A percentile compares a stretch with the other conserved stretches of the same genome.
phyloP scores from a whole-genome alignment of 2,888 invertebrate genomes.

The Drosophila siamana region DNA sequence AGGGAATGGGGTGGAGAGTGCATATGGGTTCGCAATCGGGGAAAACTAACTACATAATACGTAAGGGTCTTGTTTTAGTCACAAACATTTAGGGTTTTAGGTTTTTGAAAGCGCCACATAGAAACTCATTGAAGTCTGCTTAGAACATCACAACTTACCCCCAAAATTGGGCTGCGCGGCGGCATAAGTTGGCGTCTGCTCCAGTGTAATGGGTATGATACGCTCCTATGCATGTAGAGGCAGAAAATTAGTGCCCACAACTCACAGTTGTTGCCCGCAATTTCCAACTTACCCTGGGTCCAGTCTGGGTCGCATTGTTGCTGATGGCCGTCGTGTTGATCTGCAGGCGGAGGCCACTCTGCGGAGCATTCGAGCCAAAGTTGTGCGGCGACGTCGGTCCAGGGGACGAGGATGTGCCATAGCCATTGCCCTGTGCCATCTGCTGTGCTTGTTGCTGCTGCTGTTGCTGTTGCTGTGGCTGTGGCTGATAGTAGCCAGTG shows the following conservation, averaged over 20 bases:
- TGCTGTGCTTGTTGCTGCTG: constrained; percentile 49
- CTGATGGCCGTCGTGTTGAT: constrained; percentile 73
- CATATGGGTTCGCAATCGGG: constrained; percentile 24
- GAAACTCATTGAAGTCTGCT: constrained; percentile 3
- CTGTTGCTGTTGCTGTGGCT: constrained; percentile 56
- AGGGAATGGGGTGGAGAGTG: constrained; percentile 21
- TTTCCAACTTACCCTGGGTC: constrained; percentile 69
- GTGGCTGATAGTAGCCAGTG: constrained; percentile 72
- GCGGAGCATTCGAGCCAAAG: constrained; percentile 72
- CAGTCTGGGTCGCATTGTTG: constrained; percentile 65
- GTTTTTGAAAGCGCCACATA: constrained; percentile 68
- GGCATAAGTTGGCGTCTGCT: constrained; percentile 83
- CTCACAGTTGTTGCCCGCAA: neutral
- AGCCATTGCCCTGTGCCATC: constrained; percentile 68
- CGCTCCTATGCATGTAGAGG: constrained; percentile 76
- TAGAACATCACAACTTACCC: constrained; percentile 69
- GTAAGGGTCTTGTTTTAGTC: constrained; percentile 51
- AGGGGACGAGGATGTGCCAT: constrained; percentile 36
- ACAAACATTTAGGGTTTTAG: constrained; percentile 67
- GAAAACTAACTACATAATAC: constrained; percentile 15
- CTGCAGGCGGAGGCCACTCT: constrained; percentile 79
- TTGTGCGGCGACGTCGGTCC: constrained; percentile 59
- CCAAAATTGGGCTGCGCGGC: constrained; percentile 83
- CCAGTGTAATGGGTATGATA: constrained; percentile 85
- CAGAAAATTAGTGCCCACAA: neutral